Evolutionary conservation across 2,888 invertebrate genomes (phyloP), one percentile per base, ranked within the genome.

Genomic region (Saturnia japonica): DNA sequence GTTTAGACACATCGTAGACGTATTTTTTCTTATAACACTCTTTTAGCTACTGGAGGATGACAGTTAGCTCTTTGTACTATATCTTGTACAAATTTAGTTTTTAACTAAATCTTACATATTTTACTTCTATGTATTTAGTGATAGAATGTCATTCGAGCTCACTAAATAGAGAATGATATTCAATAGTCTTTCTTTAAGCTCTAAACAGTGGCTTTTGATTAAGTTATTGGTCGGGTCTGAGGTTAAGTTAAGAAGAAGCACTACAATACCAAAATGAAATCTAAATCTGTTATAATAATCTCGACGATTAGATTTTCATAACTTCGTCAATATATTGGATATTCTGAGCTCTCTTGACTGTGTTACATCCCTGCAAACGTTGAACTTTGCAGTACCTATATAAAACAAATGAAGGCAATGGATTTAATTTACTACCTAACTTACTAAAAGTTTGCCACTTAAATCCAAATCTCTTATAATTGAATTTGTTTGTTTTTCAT

Each of bases 311-410:
- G 25, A 14, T 60, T 60, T 2, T 6, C 57, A 3, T 14, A 28
- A 28, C 25, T 12, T 14, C 57, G 28, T 60, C 25, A 14, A 3
- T 14, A 28, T 14, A 60, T 12, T 16, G 25, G 57, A 60, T 28
- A 14, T 28, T 60, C 57, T 60, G 57, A 60, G 2, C 25, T 60
- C 14, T 60, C 57, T 60, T 25, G 28, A 60, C 25, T 60, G 25
- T 60, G 28, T 14, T 4, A 60, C 12, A 22, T 62, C 43, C 22
- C 67, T 42, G 47, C 70, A 71, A 68, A 71, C 68, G 68, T 34
- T 47, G 12, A 68, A 68, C 70, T 71, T 68, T 42, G 28, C 25
- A 47, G 57, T 28, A 34, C 3, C n/a, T 2, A n/a, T 34, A 45
- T 47, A 70, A 70, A 60, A 28, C 57, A 19, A 60, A 28, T 28